phyloP scores from a whole-genome alignment of 2,888 invertebrate species.

The Amphipoea oculea region DNA sequence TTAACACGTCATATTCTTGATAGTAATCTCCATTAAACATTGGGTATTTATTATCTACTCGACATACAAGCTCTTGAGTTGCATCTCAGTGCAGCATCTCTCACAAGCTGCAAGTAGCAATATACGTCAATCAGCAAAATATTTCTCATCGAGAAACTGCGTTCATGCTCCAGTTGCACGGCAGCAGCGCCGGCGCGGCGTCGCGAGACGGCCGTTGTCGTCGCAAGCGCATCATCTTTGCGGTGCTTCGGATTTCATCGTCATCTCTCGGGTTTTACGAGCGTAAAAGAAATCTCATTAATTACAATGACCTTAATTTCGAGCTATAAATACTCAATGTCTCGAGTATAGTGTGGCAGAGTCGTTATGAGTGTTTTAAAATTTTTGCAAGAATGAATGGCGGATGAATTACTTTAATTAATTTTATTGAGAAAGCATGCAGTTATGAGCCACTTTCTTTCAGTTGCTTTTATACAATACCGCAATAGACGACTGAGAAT shows the following conservation, averaged over 20 bases:
- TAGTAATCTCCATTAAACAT: conserved; percentile 1
- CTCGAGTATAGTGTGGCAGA: conserved; percentile 30
- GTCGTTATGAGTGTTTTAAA: conserved; percentile 25
- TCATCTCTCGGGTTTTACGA: conserved; percentile 44
- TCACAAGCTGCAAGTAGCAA: conserved; percentile 22
- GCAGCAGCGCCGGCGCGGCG: conserved; percentile 36
- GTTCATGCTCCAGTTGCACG: conserved; percentile 69
- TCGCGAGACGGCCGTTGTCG: conserved; percentile 52
- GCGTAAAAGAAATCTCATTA: conserved; percentile 56
- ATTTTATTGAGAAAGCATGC: conserved; percentile 22
- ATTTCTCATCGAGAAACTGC: conserved; percentile 66
- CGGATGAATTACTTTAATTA: conserved; percentile 1
- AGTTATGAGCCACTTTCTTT: neutral
- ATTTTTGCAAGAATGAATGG: conserved; percentile 29
- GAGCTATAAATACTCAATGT: conserved; percentile 48
- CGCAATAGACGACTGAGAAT: neutral
- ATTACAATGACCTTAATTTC: conserved; percentile 60
- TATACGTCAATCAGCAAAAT: conserved; percentile 58
- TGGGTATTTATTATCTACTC: neutral
- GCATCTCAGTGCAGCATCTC: conserved; percentile 12
- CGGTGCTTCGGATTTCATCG: conserved; percentile 34
- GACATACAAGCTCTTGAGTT: neutral
- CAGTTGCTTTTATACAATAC: neutral
- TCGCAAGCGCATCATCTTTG: conserved; percentile 37
- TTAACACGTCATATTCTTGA: neutral